These are phyloP conservation scores for Anguilla pacifica DNA, from an alignment of 2,797 vertebrate species.

Conservation along the genomic window DNA sequence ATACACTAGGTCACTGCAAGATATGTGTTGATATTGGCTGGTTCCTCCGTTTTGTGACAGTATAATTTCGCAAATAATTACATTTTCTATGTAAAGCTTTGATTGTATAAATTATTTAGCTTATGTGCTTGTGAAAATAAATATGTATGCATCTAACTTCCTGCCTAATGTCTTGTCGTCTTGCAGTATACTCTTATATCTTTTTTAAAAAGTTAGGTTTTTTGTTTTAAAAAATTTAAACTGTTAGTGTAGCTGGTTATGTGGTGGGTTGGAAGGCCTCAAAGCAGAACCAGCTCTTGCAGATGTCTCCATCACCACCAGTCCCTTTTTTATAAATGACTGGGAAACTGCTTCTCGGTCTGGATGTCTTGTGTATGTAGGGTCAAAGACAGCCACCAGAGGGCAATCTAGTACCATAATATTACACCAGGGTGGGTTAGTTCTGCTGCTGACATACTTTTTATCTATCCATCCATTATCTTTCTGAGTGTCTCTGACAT, in stretches of 20 bases:
- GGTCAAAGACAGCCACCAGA: neutral
- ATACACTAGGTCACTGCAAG: neutral
- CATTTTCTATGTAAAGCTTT: slow-evolving; percentile 10
- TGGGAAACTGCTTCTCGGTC: neutral
- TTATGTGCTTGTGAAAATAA: slow-evolving; percentile 16
- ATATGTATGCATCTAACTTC: neutral
- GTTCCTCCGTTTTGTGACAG: neutral
- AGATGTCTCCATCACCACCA: too few species aligned
- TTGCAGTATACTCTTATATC: neutral
- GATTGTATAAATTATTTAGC: slow-evolving; percentile 23
- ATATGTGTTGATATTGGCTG: neutral
- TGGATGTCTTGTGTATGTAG: neutral
- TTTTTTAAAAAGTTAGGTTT: too few species aligned
- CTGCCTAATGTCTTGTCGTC: neutral
- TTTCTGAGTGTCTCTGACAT: too few species aligned
- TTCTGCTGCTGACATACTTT: too few species aligned
- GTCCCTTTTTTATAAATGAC: neutral
- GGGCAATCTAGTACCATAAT: neutral
- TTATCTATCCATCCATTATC: too few species aligned
- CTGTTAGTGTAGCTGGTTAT: too few species aligned
- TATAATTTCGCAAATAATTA: neutral
- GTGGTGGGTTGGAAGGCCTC: too few species aligned
- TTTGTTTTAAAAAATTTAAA: too few species aligned
- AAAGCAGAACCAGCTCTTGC: too few species aligned
- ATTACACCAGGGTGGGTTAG: neutral